A percentile compares a stretch with the other conserved stretches of the same genome.
Evolutionary conservation across 2,797 vertebrate genomes (phyloP).

Genomic region (Cygnus olor): DNA sequence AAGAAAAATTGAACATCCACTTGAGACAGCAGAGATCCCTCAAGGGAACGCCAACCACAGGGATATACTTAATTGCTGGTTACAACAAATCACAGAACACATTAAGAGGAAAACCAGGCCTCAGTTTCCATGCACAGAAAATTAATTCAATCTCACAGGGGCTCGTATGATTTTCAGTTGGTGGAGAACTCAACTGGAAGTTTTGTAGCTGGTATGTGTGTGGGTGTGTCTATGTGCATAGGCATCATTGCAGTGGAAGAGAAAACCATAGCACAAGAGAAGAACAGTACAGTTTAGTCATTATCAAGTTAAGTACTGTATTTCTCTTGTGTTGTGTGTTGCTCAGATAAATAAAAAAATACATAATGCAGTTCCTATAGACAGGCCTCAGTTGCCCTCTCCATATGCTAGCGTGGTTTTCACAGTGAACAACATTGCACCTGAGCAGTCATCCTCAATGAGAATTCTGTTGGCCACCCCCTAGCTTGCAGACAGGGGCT

Average conservation of each 20-base stretch:
- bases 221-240: not conserved
- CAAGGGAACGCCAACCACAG: not conserved
- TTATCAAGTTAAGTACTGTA: not conserved
- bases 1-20: not conserved
- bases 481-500: not conserved
- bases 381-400: not conserved
- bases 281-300: not conserved
- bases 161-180: not conserved
- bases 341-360: not conserved
- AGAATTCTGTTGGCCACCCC: not conserved
- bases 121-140: not conserved
- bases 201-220: not conserved
- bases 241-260: not conserved
- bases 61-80: not conserved
- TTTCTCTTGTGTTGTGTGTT: not conserved
- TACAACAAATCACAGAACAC: not conserved
- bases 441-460: not conserved
- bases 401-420: not conserved
- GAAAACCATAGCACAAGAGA: rapidly evolving
- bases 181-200: not conserved
- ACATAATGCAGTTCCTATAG: not conserved
- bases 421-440: not conserved
- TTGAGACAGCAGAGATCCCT: not conserved
- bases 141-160: not conserved
- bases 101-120: not conserved